phyloP scores from a whole-genome alignment of 2,797 vertebrate species.

The Bufotes viridis region DNA sequence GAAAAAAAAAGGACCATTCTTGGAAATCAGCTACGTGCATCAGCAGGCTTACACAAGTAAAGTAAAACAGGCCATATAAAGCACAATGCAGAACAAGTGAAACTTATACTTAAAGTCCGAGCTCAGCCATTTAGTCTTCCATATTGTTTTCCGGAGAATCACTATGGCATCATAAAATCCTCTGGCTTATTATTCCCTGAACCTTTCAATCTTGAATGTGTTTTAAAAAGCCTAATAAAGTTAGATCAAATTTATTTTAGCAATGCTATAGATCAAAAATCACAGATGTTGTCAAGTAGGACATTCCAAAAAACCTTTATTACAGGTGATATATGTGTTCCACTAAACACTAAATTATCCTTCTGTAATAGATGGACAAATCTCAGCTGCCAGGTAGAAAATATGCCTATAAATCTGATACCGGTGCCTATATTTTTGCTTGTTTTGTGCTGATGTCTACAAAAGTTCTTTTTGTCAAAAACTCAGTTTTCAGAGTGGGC shows the following conservation, averaged over 20 bases:
- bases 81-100: not conserved
- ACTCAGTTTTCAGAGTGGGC: not conserved
- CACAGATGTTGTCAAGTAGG: not conserved
- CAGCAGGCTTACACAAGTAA: constrained; percentile 3
- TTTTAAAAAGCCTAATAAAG: constrained; percentile 1
- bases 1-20: constrained; percentile 4
- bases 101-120: not conserved
- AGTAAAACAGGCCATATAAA: not conserved
- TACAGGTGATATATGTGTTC: not conserved
- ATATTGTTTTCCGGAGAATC: not conserved
- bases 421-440: not conserved
- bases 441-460: not conserved
- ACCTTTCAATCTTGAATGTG: not conserved
- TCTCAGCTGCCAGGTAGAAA: not conserved
- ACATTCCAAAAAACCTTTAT: not conserved
- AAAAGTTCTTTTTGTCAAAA: not conserved
- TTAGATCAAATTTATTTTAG: constrained; percentile 21
- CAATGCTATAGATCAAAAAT: constrained; percentile 9
- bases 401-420: not conserved
- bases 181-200: not conserved
- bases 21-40: not conserved
- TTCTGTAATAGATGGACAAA: not conserved
- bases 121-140: not conserved
- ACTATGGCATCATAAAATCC: not conserved
- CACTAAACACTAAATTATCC: constrained; percentile 1